Evolutionary conservation across 2,113 vertebrate genomes (phyloP).

Genomic region (Xenopus laevis): DNA sequence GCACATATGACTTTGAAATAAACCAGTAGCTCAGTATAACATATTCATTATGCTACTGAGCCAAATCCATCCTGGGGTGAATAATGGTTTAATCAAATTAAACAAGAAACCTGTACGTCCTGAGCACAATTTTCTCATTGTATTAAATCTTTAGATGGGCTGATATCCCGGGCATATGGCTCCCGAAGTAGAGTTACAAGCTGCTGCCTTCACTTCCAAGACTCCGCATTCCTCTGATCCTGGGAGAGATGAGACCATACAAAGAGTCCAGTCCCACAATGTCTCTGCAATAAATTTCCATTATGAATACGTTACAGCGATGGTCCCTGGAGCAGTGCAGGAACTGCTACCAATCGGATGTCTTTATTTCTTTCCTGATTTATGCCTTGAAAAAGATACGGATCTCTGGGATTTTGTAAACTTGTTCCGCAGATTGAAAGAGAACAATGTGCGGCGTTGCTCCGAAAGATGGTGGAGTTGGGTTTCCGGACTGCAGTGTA

Average conservation of each 20-base stretch:
- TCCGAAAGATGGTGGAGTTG: not conserved
- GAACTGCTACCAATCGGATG: conserved; percentile 36
- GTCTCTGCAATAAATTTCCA: conserved; percentile 26
- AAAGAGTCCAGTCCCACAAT: conserved; percentile 13
- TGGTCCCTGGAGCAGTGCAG: conserved; percentile 22
- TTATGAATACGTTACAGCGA: conserved; percentile 14
- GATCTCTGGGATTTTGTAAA: conserved; percentile 34
- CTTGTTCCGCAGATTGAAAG: conserved; percentile 25
- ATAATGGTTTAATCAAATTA: not conserved
- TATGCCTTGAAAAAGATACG: conserved; percentile 33
- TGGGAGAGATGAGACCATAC: conserved; percentile 5
- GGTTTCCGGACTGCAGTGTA: not conserved
- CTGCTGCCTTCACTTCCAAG: not conserved
- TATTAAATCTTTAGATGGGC: conserved; percentile 2
- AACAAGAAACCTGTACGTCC: not conserved
- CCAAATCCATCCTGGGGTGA: not conserved
- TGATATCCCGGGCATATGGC: conserved; percentile 1
- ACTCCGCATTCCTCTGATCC: not conserved
- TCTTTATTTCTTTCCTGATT: conserved; percentile 42
- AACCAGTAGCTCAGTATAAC: not conserved
- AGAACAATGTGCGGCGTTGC: conserved; percentile 19
- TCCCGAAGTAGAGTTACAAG: not conserved
- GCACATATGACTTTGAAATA: no score
- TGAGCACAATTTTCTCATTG: not conserved
- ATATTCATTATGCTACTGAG: not conserved